phyloP scores from a whole-genome alignment of 2,113 vertebrate species.

The Tragelaphus imberbis region DNA sequence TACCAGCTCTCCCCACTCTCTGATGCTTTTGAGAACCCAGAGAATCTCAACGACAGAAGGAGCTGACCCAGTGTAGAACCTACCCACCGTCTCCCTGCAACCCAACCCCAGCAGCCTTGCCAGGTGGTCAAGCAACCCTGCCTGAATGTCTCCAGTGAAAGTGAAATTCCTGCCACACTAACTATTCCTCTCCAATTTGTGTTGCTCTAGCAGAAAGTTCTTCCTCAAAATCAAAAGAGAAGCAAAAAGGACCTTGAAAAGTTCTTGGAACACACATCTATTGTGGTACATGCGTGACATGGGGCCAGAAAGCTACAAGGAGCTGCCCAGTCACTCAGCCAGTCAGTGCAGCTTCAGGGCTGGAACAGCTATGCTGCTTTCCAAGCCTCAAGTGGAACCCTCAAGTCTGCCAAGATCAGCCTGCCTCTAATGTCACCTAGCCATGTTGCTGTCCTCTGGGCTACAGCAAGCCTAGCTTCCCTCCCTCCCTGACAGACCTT shows the following conservation, averaged over 20 bases:
- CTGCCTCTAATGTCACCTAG: neutral
- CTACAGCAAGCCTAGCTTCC: neutral
- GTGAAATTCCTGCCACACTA: neutral
- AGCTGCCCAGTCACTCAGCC: neutral
- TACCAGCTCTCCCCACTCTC: neutral
- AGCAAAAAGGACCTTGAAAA: neutral
- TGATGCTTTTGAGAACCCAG: neutral
- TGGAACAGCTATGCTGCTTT: fast-evolving
- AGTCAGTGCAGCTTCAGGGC: neutral
- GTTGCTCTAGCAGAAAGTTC: neutral
- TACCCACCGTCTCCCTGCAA: fast-evolving
- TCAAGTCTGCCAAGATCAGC: neutral
- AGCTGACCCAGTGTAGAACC: neutral
- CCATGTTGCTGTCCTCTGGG: neutral
- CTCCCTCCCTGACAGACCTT: neutral
- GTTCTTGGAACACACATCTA: neutral
- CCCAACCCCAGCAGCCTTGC: neutral
- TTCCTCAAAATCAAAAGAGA: neutral
- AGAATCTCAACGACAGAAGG: neutral
- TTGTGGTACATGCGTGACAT: fast-evolving
- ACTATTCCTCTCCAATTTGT: neutral
- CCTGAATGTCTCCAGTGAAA: neutral
- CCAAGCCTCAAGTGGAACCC: neutral
- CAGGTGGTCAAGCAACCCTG: neutral
- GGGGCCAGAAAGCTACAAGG: neutral